Conservation (phyloP, 2,113 vertebrate species). For the Ardeotis arabs region DNA sequence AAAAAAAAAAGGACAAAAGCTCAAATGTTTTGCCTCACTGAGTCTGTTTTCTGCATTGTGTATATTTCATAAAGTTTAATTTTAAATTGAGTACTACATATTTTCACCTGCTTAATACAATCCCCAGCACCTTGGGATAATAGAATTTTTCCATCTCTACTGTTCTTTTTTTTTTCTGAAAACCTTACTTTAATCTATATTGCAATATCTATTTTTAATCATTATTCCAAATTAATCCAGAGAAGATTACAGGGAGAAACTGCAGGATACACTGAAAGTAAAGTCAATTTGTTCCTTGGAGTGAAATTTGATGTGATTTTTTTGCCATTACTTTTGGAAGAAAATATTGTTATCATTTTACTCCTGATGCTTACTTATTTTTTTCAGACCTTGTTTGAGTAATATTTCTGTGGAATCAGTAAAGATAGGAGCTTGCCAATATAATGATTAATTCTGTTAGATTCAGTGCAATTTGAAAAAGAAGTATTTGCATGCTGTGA, state of each 20-base stretch:
- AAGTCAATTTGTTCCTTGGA: not conserved
- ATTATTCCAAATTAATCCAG: not conserved
- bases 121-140: not conserved
- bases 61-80: constrained; percentile 1
- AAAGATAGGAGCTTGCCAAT: not conserved
- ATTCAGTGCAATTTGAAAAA: not conserved
- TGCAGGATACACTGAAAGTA: not conserved
- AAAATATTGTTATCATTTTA: not conserved
- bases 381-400: not conserved
- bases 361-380: not conserved
- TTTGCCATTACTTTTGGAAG: not conserved
- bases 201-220: not conserved
- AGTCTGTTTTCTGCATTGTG: not conserved
- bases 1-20: not conserved
- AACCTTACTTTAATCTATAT: not conserved
- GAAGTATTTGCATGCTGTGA: not conserved
- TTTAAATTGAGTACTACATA: not conserved
- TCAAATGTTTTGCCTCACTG: not conserved
- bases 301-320: not conserved
- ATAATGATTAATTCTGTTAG: not conserved
- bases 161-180: not conserved
- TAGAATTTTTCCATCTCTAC: not conserved
- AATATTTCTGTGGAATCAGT: not conserved
- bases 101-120: not conserved
- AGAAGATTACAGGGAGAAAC: not conserved